phyloP scores from a whole-genome alignment of 1,140 invertebrate genomes.

The Drosophila busckii region DNA sequence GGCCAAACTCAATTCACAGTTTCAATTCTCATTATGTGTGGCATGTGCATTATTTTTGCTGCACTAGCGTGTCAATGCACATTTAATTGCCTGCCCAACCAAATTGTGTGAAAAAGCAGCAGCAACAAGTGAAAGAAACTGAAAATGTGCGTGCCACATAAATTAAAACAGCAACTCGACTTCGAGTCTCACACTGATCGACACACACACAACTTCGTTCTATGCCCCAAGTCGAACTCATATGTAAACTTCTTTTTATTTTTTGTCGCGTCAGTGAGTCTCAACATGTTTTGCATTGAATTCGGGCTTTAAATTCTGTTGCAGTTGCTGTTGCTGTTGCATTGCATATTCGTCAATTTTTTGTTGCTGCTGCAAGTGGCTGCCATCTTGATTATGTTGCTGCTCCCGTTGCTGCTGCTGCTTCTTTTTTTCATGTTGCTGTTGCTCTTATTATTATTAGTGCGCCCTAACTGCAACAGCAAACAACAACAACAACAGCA shows the following conservation, averaged over 20 bases:
- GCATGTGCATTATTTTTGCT: conserved; percentile 18
- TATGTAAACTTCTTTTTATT: conserved; percentile 65
- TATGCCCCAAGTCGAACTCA: conserved; percentile 39
- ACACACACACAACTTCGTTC: conserved; percentile 34
- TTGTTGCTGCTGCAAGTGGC: conserved; percentile 58
- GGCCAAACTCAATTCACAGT: conserved; percentile 33
- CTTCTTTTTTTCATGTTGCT: conserved; percentile 32
- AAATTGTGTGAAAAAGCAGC: conserved; percentile 69
- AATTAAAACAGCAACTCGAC: conserved; percentile 49
- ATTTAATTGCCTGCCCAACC: conserved; percentile 72
- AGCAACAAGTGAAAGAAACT: conserved; percentile 36
- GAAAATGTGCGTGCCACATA: conserved; percentile 74
- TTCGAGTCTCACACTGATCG: conserved; percentile 11
- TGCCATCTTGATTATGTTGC: conserved; percentile 75
- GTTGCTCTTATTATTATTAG: conserved; percentile 46
- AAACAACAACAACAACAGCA: conserved; percentile 16
- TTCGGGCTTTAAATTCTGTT: conserved; percentile 71
- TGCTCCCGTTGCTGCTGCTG: conserved; percentile 54
- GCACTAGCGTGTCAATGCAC: conserved; percentile 6
- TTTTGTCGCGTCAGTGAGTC: conserved; percentile 40
- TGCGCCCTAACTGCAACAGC: conserved; percentile 39
- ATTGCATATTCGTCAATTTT: conserved; percentile 76
- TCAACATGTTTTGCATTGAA: conserved; percentile 69
- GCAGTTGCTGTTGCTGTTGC: conserved; percentile 42
- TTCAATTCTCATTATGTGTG: conserved; percentile 55